A percentile compares a stretch with the other conserved stretches of the same genome.
These are phyloP conservation scores for Amiota communis DNA, from an alignment of 2,888 invertebrate species.

Conservation along the genomic window DNA sequence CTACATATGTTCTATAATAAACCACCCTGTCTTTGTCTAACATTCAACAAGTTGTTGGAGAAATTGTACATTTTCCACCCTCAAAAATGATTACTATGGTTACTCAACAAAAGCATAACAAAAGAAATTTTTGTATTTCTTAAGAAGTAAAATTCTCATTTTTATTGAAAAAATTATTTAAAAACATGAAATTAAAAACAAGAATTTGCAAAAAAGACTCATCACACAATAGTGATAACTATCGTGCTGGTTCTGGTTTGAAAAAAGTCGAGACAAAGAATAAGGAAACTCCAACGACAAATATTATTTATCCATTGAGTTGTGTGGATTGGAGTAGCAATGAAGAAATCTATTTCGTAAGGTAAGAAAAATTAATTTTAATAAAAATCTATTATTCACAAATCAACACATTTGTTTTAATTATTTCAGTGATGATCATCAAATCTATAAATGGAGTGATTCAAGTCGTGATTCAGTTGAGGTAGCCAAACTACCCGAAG, in stretches of 20 bases:
- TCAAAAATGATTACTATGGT: conserved; percentile 38
- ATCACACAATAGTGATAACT: conserved; percentile 62
- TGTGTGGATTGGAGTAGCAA: conserved; percentile 95
- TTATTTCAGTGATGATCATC: conserved; percentile 88
- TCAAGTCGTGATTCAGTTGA: conserved; percentile 84
- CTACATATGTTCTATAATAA: too few relatives aligned
- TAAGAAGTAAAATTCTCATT: conserved; percentile 22
- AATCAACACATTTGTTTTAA: too few relatives aligned
- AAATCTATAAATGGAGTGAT: conserved; percentile 90
- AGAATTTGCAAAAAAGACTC: conserved; percentile 83
- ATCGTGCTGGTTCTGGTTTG: conserved; percentile 32
- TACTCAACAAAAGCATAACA: conserved; percentile 36
- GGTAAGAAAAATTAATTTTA: conserved; percentile 75
- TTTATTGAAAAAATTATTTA: neutral
- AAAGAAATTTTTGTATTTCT: conserved; percentile 18
- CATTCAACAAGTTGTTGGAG: neutral
- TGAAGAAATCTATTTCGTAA: conserved; percentile 93
- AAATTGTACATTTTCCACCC: conserved; percentile 1
- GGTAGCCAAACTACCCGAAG: conserved; percentile 85
- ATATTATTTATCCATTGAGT: conserved; percentile 81
- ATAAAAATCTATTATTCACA: neutral
- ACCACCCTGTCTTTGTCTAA: neutral
- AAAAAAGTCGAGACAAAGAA: conserved; percentile 29
- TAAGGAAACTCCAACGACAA: conserved; percentile 34
- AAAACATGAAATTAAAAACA: conserved; percentile 86